Evolutionary conservation across 2,797 vertebrate genomes (phyloP), one percentile per base, ranked within the genome.

Genomic region (Pipistrellus pygmaeus): DNA sequence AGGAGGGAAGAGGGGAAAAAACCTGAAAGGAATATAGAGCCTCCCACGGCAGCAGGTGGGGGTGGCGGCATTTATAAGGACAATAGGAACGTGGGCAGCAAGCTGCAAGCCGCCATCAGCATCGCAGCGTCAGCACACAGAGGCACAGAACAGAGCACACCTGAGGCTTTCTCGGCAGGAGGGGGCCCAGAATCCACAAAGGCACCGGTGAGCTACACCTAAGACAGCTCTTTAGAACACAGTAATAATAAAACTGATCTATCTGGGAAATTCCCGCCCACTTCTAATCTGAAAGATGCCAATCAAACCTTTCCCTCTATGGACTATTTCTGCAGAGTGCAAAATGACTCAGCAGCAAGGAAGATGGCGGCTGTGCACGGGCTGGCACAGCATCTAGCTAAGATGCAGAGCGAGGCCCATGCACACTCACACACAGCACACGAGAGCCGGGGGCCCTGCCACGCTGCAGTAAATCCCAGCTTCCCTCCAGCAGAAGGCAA

Each of bases 281-380:
- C 41, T 82, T 93, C 69, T 85, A 78, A 82, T 20, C 44, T 83
- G 38, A 88, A 91, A 94, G 81, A 41, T 51, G 93, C 46, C 60
- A 41, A 44, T 53, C 69, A 85, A 92, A 46, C n/a, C 38, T n/a
- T 17, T 51, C 77, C 72, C 51, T 1, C 13, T 10, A 44, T 7
- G 51, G 30, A 57, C 86, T n/a, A 23, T 69, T 87, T 92, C 55
- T 75, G 69, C 60, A 85, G 46, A 9, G 46, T 60, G n/a, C 41
- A 44, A 53, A 48, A 10, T 6, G 6, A 68, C 12, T 32, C 48
- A 27, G 46, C n/a, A 88, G 15, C 8, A 23, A 51, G 18, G 44
- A 66, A 41, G 27, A 5, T 0, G 9, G 69, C 3, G 38, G 12
- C 62, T 7, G 3, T 4, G 3, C 3, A 8, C 0, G 8, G 35